Percentiles rank a stretch among this genome's conserved stretches.
phyloP scores from a whole-genome alignment of 1,140 invertebrate species.

The Drosophila funebris region DNA sequence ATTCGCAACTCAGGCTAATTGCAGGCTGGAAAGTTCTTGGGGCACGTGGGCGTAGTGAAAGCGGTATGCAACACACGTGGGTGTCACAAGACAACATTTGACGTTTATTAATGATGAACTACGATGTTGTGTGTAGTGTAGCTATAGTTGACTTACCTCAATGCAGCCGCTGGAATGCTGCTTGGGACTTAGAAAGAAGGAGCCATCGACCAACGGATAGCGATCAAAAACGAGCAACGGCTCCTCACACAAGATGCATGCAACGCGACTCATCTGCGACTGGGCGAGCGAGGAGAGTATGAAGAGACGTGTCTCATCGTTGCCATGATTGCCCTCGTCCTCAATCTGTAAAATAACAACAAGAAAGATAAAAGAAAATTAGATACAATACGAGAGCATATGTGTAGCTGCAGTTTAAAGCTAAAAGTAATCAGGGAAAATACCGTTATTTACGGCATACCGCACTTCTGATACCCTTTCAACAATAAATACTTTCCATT shows the following conservation, averaged over 20 bases:
- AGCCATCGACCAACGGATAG: conserved; percentile 98
- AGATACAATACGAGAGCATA: conserved; percentile 1
- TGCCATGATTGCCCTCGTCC: conserved; percentile 98
- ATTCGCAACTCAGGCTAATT: conserved; percentile 23
- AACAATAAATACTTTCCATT: no score
- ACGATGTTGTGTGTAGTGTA: not conserved
- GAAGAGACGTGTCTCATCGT: conserved; percentile 97
- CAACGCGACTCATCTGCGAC: conserved; percentile 91
- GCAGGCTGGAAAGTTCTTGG: conserved; percentile 40
- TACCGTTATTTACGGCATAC: not conserved
- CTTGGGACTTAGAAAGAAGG: conserved; percentile 97
- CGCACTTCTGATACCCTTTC: not conserved
- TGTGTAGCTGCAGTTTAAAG: conserved; percentile 29
- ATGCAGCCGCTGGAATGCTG: conserved; percentile 93
- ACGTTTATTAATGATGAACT: conserved; percentile 68
- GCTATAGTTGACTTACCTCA: conserved; percentile 88
- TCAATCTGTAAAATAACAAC: conserved; percentile 90
- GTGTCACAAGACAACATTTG: conserved; percentile 43
- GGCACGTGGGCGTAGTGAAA: conserved; percentile 32
- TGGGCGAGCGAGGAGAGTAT: conserved; percentile 95
- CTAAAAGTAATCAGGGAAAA: not conserved
- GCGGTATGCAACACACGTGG: conserved; percentile 19
- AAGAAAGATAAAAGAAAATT: conserved; percentile 25
- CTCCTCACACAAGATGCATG: conserved; percentile 95
- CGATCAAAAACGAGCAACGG: conserved; percentile 97